These are phyloP conservation scores for Sesia bembeciformis DNA, from an alignment of 2,888 invertebrate genomes.

Conservation along the genomic window DNA sequence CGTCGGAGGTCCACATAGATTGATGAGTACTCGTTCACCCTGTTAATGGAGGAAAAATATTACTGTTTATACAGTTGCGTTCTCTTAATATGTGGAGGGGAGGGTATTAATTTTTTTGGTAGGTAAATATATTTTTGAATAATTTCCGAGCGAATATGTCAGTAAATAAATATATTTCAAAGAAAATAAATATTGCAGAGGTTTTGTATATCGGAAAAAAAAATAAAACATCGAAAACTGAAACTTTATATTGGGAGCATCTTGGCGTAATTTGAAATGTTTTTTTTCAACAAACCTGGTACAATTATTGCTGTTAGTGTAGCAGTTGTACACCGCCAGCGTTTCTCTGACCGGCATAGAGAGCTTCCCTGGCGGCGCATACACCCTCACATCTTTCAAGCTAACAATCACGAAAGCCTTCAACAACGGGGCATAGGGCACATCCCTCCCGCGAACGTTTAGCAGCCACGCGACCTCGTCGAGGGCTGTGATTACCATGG, in stretches of 20 bases:
- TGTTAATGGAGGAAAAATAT: slow-evolving; percentile 71
- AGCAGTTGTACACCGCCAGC: slow-evolving; percentile 74
- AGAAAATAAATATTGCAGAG: not conserved
- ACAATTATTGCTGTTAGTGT: slow-evolving; percentile 75
- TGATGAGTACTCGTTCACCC: slow-evolving; percentile 79
- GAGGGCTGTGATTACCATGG: slow-evolving; percentile 87
- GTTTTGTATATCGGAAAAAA: not conserved
- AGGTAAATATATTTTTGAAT: too few species aligned
- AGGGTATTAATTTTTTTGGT: not conserved
- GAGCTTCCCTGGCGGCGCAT: slow-evolving; percentile 80
- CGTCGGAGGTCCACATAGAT: slow-evolving; percentile 82
- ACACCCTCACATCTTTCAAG: slow-evolving; percentile 78
- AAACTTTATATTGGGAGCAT: too few species aligned
- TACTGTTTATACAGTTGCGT: slow-evolving; percentile 64
- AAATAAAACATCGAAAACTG: too few species aligned
- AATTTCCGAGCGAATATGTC: too few species aligned
- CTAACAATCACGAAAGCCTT: slow-evolving; percentile 84
- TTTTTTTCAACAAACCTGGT: slow-evolving; percentile 33
- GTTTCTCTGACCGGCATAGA: slow-evolving; percentile 67
- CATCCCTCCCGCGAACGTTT: slow-evolving; percentile 90
- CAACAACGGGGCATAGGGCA: slow-evolving; percentile 86
- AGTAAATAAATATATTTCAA: too few species aligned
- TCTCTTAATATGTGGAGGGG: not conserved
- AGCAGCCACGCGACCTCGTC: slow-evolving; percentile 91
- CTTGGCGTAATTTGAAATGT: too few species aligned